phyloP scores from a whole-genome alignment of 1,140 invertebrate genomes.

The Aphis craccivora region DNA sequence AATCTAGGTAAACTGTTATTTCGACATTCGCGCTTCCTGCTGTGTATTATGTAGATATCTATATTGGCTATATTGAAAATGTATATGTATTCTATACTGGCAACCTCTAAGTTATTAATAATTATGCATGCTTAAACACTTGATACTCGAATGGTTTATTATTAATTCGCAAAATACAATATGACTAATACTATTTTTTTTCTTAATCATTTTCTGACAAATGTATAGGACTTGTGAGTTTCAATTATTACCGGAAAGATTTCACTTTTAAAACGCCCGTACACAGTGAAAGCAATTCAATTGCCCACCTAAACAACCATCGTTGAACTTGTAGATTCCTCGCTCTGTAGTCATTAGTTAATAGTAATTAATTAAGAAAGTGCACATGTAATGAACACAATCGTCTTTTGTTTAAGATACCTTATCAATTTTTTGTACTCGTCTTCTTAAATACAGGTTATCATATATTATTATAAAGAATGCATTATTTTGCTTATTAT shows the following conservation, averaged over 20 bases:
- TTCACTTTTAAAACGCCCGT: conserved; percentile 26
- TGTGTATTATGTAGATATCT: neutral
- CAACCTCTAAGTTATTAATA: neutral
- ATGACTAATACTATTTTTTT: neutral
- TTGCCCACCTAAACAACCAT: conserved; percentile 4
- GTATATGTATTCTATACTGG: neutral
- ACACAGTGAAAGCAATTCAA: conserved; percentile 26
- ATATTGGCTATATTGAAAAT: neutral
- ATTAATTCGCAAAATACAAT: neutral
- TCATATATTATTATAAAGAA: neutral
- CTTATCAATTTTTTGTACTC: neutral
- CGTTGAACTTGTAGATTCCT: neutral
- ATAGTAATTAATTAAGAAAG: conserved; percentile 18
- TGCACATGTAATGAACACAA: neutral
- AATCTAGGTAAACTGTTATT: conserved; percentile 23
- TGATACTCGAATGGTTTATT: neutral
- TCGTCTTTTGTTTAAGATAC: neutral
- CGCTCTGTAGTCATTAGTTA: neutral
- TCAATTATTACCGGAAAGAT: conserved; percentile 18
- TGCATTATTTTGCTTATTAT: neutral
- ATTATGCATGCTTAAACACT: neutral
- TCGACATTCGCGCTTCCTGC: conserved; percentile 4
- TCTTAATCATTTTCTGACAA: neutral
- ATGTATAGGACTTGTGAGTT: neutral
- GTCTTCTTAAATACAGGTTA: conserved; percentile 14